These are phyloP conservation scores for Lagenorhynchus albirostris DNA, from an alignment of 2,113 vertebrate species.

Conservation along the genomic window DNA sequence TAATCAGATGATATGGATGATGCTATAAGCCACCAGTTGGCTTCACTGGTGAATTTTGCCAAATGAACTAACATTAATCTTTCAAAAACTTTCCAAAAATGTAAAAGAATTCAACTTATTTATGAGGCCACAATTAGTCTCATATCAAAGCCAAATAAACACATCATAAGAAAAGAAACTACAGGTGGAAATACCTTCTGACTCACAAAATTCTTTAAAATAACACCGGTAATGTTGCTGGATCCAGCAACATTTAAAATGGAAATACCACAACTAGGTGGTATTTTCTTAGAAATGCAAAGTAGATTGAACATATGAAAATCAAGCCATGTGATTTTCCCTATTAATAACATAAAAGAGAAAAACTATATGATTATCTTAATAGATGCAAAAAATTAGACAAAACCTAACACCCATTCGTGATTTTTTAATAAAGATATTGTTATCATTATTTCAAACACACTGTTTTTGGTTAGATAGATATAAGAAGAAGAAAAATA, in stretches of 20 bases:
- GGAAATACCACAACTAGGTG: neutral
- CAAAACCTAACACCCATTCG: neutral
- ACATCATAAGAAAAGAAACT: neutral
- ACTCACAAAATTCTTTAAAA: neutral
- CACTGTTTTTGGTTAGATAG: too few relatives aligned
- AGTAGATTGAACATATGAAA: neutral
- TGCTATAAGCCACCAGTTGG: neutral
- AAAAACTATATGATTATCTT: neutral
- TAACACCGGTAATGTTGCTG: neutral
- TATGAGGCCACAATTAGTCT: neutral
- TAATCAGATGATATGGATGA: neutral
- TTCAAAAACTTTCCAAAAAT: neutral
- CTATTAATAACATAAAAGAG: neutral
- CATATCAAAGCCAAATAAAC: neutral
- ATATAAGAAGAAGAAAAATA: neutral
- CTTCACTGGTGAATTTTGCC: neutral
- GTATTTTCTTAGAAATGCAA: neutral
- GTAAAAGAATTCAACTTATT: neutral
- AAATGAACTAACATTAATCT: neutral
- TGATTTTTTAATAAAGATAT: neutral
- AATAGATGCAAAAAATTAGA: neutral
- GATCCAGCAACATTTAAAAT: neutral
- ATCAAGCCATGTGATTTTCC: neutral
- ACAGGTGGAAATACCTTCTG: neutral
- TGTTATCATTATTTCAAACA: neutral